Base-by-base conservation (phyloP, 2,888 invertebrate genomes). In the Nemotelus pantherinus region DNA sequence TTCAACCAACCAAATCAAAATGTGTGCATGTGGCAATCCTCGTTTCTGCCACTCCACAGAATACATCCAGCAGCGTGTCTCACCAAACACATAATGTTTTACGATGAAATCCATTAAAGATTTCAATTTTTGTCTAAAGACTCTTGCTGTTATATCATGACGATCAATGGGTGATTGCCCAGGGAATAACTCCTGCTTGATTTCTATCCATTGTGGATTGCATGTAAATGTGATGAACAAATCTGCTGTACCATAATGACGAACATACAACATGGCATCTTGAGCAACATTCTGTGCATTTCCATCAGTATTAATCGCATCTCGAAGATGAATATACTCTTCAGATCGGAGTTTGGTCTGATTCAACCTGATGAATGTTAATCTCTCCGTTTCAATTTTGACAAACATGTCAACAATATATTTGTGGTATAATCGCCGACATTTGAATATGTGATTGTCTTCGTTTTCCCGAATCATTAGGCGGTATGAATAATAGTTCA, bases 121-220 rank as follows among this genome's bases (percentile, higher is more conserved):
- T 60, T 76, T 79, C 9, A 81, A 43, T 80, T 82, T 82, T 78
- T 53, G 78, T 76, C 82, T 78, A 80, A 85, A 86, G 44, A 85
- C 82, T 75, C 84, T 81, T 53, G 84, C 82, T 7, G 85, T 82
- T 58, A 88, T 78, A 79, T 87, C 85, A 5, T 85, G 86, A 68
- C 86, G 80, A 81, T 85, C 81, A 58, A 79, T 78, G 3, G 83
- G 78, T 78, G 79, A 79, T 81, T 85, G 82, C 41, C 81, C 81
- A 57, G 79, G 47, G 2, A 81, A 68, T 70, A 81, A 76, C 4
- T 53, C 45, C 2, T 78, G 39, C 60, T 63, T 60, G 43, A 81
- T 80, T 64, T 81, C 80, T 45, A n/a, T 75, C 79, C 80, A 80
- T 74, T 48, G 58, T 58, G 70, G 53, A 47, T 72, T 72, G 72